Conservation (phyloP, 2,888 invertebrate species). For the Aporophyla nigra region DNA sequence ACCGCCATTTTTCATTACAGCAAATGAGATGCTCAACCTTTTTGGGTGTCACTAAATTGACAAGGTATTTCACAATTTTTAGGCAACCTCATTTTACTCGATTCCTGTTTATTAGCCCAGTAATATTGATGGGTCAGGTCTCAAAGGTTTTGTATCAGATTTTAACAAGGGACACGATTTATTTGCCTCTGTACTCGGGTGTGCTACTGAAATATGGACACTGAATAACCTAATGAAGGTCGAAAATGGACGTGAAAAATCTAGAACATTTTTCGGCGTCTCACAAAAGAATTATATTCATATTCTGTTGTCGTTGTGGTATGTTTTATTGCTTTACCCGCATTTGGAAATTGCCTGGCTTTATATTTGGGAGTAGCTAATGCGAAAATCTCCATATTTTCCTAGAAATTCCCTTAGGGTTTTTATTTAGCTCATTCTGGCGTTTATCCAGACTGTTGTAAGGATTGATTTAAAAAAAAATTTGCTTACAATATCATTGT, state of each 20-base stretch:
- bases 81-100: not conserved
- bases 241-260: conserved; percentile 29
- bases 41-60: conserved; percentile 9
- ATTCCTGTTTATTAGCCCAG: conserved; percentile 27
- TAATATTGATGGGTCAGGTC: conserved; percentile 30
- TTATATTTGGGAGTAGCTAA: conserved; percentile 13
- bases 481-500: not conserved
- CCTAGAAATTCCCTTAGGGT: not conserved
- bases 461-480: not conserved
- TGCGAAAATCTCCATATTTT: conserved; percentile 14
- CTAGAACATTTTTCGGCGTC: conserved; percentile 37
- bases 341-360: conserved; percentile 19
- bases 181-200: conserved; percentile 18
- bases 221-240: conserved; percentile 37
- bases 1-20: not conserved
- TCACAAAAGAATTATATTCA: conserved; percentile 31
- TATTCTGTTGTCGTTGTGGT: conserved; percentile 23
- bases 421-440: not conserved
- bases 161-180: conserved; percentile 50
- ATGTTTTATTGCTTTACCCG: conserved; percentile 42
- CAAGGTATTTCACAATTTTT: conserved; percentile 3
- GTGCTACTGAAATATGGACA: conserved; percentile 43
- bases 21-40: conserved; percentile 11
- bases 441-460: not conserved
- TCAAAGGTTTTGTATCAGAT: conserved; percentile 45